Conservation (phyloP, 2,797 vertebrate species). For the Ptychobarbus kaznakovi region DNA sequence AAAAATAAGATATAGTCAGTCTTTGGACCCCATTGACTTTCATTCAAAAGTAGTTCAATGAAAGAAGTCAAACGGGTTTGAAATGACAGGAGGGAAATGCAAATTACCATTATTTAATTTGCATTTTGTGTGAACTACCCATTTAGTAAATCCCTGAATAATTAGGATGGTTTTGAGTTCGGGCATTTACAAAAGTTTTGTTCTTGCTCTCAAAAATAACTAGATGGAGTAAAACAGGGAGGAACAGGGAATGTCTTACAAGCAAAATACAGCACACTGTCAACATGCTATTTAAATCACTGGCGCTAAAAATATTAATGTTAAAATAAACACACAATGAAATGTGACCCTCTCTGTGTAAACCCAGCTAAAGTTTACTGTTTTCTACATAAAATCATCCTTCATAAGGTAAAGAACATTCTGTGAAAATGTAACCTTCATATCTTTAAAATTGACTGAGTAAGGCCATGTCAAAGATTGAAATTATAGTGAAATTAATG, state of each 20-base stretch:
- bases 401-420: too few species aligned
- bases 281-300: background rate
- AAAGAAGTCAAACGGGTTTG: background rate
- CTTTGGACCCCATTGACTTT: background rate
- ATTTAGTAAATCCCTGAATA: background rate
- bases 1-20: background rate
- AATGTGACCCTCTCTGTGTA: too few species aligned
- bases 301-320: background rate
- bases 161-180: background rate
- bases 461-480: too few species aligned
- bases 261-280: background rate
- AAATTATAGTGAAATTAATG: too few species aligned
- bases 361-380: too few species aligned
- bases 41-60: slow-evolving; percentile 15
- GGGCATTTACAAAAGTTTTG: background rate
- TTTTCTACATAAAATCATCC: too few species aligned
- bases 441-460: too few species aligned
- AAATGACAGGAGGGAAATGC: background rate
- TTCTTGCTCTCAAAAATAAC: background rate
- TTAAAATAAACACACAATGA: background rate
- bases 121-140: background rate
- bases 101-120: too few species aligned
- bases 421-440: too few species aligned
- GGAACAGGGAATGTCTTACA: background rate
- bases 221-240: background rate